A percentile compares a stretch with the other conserved stretches of the same genome.
Conservation (phyloP, 2,797 vertebrate species). For the Argyrosomus regius region DNA sequence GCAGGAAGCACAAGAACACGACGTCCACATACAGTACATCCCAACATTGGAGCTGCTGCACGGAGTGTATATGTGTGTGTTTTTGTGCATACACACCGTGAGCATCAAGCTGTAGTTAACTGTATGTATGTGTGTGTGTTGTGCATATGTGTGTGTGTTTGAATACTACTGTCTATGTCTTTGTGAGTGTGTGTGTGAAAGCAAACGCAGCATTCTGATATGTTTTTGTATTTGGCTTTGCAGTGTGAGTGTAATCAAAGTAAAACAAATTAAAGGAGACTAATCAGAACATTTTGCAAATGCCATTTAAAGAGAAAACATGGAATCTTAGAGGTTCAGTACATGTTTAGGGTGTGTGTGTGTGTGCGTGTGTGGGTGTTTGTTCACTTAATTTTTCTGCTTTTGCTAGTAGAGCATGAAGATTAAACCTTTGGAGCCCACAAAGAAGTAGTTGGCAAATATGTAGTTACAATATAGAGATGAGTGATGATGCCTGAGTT, state of each 20-base stretch:
- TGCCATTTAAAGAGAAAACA: not conserved
- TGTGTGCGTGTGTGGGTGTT: conserved; percentile 44
- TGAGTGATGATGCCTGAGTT: conserved; percentile 11
- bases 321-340: not conserved
- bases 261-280: conserved; percentile 3
- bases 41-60: not conserved
- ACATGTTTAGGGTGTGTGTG: conserved; percentile 49
- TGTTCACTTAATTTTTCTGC: conserved; percentile 11
- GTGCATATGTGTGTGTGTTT: not conserved
- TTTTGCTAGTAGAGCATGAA: conserved; percentile 47
- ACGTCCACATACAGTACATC: not conserved
- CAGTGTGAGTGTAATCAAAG: conserved; percentile 10
- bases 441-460: not conserved
- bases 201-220: conserved; percentile 5
- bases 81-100: not conserved
- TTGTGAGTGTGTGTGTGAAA: conserved; percentile 25
- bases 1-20: conserved; percentile 76
- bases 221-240: conserved; percentile 28
- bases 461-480: not conserved
- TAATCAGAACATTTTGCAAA: conserved; percentile 8
- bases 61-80: not conserved
- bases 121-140: not conserved
- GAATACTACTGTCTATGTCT: conserved; percentile 10
- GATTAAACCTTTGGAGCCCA: not conserved
- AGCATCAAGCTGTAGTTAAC: conserved; percentile 10